These are phyloP conservation scores for Calypte anna DNA, from an alignment of 2,113 vertebrate genomes.

Conservation along the genomic window DNA sequence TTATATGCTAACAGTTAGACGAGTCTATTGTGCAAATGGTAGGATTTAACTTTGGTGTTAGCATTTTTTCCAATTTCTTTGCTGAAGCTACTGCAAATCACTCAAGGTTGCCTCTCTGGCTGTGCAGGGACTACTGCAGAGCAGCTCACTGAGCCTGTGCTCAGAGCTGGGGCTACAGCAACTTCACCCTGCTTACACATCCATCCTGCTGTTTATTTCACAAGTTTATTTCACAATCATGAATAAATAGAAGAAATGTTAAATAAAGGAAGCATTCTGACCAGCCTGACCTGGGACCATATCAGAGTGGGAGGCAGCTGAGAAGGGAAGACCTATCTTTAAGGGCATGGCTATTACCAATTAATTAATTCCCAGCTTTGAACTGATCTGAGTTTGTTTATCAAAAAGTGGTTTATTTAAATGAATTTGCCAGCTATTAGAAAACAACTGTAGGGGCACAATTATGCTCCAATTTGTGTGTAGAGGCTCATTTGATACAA, in stretches of 20 bases:
- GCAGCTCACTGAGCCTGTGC: fast-evolving
- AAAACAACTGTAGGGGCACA: background rate
- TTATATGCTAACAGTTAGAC: background rate
- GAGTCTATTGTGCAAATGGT: background rate
- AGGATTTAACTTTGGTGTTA: background rate
- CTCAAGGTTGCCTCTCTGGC: background rate
- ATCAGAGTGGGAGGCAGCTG: background rate
- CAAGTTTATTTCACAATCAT: background rate
- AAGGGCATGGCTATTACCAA: background rate
- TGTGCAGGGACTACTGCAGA: no score
- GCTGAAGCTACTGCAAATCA: background rate
- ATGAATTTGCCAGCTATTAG: background rate
- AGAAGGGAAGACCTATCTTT: background rate
- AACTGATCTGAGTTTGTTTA: background rate
- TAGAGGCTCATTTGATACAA: background rate
- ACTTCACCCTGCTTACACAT: background rate
- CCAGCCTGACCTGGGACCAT: background rate
- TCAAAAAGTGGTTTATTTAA: background rate
- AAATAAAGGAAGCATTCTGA: background rate
- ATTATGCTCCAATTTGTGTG: fast-evolving
- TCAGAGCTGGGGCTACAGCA: background rate
- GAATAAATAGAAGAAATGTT: background rate
- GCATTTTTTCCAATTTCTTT: background rate
- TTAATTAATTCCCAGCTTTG: background rate
- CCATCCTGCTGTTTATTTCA: background rate